Base-by-base conservation (phyloP, 2,888 invertebrate genomes). In the Drosophila yooni region DNA sequence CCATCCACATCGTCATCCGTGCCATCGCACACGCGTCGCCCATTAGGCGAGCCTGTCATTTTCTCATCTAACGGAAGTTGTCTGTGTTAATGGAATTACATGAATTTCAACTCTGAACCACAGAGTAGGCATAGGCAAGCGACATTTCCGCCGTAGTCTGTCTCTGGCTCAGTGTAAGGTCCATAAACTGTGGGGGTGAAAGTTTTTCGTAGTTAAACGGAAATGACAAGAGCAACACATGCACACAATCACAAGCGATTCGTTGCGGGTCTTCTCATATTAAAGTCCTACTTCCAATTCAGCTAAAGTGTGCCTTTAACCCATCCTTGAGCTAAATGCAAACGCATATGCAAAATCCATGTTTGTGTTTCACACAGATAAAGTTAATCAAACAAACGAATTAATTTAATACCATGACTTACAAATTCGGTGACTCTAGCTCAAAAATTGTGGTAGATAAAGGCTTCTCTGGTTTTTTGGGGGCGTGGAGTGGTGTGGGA, bases 41-140 rank as follows among this genome's bases (percentile, higher is more conserved):
- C 88, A 81, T 84, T 88, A 88, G 84, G 64, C 79, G 71, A 81
- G 72, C 76, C 83, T 78, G 74, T 79, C 86, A 88, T 88, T 85
- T 86, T 74, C 82, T 76, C 75, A 52, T 80, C 70, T 67, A 81
- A 72, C 85, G 88, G 88, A 85, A 86, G 85, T 86, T 85, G 86
- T 82, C 86, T 83, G 87, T 86, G 86, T 85, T 85, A 85, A 85
- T 85, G 87, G 88, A 88, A 85, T 85, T 85, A 85, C 88, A 85
- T 80, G 85, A 88, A 88, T 86, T 85, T 88, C 81, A 88, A 83
- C 88, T 83, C 83, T 78, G 78, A 83, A 79, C 85, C 88, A 66
- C 81, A 83, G 71, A 83, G 64, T 38, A 34, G 74, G 78, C 50
- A 53, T 70, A 69, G 64, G 69, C 40, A 52, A 59, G 70, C 70